Conservation (phyloP, 2,888 invertebrate genomes). For the Pristionchus japonicus region DNA sequence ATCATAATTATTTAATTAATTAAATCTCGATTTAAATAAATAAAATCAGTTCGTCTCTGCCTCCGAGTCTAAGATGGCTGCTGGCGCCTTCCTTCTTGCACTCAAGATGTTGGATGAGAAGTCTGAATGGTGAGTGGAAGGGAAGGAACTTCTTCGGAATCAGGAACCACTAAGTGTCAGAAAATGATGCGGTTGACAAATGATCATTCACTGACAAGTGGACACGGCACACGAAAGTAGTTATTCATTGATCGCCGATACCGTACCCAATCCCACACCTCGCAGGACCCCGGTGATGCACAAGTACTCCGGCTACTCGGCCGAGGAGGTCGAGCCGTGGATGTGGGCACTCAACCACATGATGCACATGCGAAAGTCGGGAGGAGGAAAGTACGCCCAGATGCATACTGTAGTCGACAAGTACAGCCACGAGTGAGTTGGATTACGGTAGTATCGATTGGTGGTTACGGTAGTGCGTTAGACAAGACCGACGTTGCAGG, state of each 20-base stretch:
- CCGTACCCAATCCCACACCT: neutral
- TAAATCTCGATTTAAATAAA: neutral
- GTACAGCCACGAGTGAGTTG: constrained; percentile 68
- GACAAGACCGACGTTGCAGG: neutral
- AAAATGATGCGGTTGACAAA: no score
- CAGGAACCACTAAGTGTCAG: no score
- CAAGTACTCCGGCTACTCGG: constrained; percentile 67
- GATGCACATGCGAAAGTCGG: constrained; percentile 51
- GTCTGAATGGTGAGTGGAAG: constrained; percentile 56
- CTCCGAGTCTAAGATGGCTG: constrained; percentile 87
- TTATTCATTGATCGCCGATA: neutral
- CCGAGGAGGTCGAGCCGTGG: constrained; percentile 64
- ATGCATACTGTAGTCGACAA: constrained; percentile 62
- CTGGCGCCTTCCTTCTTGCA: constrained; percentile 89
- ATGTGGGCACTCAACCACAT: constrained; percentile 68
- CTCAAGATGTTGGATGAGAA: constrained; percentile 82
- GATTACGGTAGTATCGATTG: neutral
- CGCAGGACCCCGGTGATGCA: constrained; percentile 63
- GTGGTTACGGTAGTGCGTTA: neutral
- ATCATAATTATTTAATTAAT: neutral
- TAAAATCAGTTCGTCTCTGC: constrained; percentile 80
- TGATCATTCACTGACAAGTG: no score
- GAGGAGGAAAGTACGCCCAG: constrained; percentile 47
- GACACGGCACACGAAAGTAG: no score
- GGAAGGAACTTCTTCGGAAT: neutral